Evolutionary conservation across 1,140 invertebrate genomes (phyloP).

Genomic region (Drosophila arizonae): DNA sequence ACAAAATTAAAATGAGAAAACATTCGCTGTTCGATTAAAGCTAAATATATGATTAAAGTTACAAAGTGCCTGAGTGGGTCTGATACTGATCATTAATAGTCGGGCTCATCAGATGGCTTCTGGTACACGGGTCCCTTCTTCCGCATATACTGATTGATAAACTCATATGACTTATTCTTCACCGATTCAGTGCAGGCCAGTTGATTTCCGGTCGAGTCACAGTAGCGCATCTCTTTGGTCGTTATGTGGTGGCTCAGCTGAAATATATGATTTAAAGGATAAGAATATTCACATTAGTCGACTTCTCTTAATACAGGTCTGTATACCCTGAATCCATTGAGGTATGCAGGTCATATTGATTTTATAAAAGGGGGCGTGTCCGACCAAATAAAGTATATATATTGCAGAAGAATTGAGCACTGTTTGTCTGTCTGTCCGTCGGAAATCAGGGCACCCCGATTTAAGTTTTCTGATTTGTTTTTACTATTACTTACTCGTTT

Average conservation of each 20-base stretch:
- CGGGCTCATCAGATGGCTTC: conserved; percentile 57
- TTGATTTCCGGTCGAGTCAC: conserved; percentile 89
- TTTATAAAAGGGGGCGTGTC: no score
- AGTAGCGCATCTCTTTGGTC: conserved; percentile 97
- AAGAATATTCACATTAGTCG: no score
- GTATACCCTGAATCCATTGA: no score
- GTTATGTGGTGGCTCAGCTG: conserved; percentile 98
- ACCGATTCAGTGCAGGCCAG: conserved; percentile 96
- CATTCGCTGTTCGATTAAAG: neutral
- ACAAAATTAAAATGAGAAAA: conserved; percentile 8
- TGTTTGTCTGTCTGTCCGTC: no score
- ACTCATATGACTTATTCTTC: conserved; percentile 96
- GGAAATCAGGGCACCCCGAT: no score
- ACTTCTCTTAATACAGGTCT: no score
- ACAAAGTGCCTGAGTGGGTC: neutral
- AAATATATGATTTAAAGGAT: neutral
- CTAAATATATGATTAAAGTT: neutral
- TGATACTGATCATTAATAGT: conserved; percentile 34
- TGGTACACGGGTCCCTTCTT: conserved; percentile 88
- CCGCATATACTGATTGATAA: conserved; percentile 97
- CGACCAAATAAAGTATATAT: no score
- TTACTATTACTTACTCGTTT: conserved; percentile 89
- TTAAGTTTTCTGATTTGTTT: no score
- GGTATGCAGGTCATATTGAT: no score
- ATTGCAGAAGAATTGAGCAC: no score